These are phyloP conservation scores for Epinephelus cyanopodus DNA, from an alignment of 2,113 vertebrate species.

Conservation along the genomic window DNA sequence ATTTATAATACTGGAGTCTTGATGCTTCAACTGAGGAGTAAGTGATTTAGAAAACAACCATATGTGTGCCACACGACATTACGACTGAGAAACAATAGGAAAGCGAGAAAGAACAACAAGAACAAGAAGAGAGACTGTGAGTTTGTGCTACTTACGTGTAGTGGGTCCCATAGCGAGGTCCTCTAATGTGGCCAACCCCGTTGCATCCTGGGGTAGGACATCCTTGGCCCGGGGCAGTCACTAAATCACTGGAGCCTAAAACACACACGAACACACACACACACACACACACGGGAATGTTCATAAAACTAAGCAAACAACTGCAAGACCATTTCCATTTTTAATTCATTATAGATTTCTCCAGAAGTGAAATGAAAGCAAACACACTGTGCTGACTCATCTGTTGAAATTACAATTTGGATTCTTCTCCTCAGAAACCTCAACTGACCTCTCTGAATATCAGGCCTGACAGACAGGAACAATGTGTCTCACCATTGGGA, in stretches of 20 bases:
- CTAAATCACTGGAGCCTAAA: slow-evolving; percentile 78
- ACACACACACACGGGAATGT: background rate
- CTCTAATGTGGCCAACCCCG: slow-evolving; percentile 90
- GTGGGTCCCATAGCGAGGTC: slow-evolving; percentile 91
- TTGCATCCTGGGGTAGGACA: slow-evolving; percentile 92
- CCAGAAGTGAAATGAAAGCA: slow-evolving; percentile 26
- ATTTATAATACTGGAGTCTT: no score
- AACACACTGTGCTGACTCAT: slow-evolving; percentile 42
- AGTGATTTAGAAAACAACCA: background rate
- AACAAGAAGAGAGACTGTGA: background rate
- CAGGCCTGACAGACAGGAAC: background rate
- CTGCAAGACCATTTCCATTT: slow-evolving; percentile 21
- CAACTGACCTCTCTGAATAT: background rate
- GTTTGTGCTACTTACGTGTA: slow-evolving; percentile 86
- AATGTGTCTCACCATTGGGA: slow-evolving; percentile 84
- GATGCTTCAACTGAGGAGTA: background rate
- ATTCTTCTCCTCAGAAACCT: slow-evolving; percentile 9
- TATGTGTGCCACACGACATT: background rate
- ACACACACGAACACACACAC: slow-evolving; percentile 16
- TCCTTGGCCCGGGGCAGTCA: slow-evolving; percentile 83
- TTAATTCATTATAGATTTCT: slow-evolving; percentile 37
- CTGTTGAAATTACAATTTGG: slow-evolving; percentile 27
- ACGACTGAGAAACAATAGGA: background rate
- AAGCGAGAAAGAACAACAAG: background rate
- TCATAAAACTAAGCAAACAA: slow-evolving; percentile 34